phyloP scores from a whole-genome alignment of 2,888 invertebrate species.

The Microctonus aethiopoides region DNA sequence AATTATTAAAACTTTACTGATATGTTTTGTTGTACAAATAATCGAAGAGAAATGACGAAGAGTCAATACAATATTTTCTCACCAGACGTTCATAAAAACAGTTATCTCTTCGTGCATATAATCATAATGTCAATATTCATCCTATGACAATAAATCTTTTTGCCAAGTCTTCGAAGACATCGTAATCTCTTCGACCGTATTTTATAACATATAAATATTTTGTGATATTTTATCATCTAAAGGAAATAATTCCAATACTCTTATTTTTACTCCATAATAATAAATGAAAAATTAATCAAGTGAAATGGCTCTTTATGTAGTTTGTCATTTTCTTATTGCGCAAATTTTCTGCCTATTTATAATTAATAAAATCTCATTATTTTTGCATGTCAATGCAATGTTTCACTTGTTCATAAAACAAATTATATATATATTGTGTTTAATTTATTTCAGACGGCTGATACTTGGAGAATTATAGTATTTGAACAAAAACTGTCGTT shows the following conservation, averaged over 20 bases:
- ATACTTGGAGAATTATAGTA: background rate
- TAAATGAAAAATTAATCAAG: too few relatives aligned
- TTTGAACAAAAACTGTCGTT: background rate
- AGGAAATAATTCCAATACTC: too few relatives aligned
- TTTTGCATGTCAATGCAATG: too few relatives aligned
- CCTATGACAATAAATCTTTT: background rate
- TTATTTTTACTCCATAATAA: too few relatives aligned
- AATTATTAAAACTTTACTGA: background rate
- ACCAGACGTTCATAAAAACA: background rate
- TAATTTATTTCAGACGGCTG: background rate
- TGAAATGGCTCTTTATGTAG: too few relatives aligned
- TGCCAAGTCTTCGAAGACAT: background rate
- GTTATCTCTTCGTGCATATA: background rate
- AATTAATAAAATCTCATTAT: too few relatives aligned
- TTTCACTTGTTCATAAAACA: too few relatives aligned
- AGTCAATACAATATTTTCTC: background rate
- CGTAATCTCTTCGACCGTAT: too few relatives aligned
- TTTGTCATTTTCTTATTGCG: too few relatives aligned
- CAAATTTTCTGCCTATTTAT: too few relatives aligned
- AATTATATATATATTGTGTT: background rate
- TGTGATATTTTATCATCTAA: too few relatives aligned
- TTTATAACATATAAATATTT: too few relatives aligned
- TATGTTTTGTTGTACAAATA: background rate
- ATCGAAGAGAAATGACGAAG: background rate
- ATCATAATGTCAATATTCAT: background rate